Conservation (phyloP, 2,888 invertebrate species). For the Drosophila limbata region DNA sequence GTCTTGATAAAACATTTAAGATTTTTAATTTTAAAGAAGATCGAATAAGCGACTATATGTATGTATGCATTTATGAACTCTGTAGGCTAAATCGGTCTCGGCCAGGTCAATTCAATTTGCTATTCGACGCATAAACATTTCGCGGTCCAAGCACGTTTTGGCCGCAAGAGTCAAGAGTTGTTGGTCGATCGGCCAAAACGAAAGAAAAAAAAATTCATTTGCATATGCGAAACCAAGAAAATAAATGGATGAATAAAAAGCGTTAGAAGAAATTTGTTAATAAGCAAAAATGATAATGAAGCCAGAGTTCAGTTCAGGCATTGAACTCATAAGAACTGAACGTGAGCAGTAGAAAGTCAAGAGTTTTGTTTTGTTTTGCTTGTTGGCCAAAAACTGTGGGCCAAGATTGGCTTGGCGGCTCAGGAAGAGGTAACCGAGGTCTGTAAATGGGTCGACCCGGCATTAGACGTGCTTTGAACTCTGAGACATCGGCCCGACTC, state of each 20-base stretch:
- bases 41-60: background rate
- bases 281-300: slow-evolving; percentile 55
- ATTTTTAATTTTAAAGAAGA: background rate
- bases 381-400: slow-evolving; percentile 20
- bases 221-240: slow-evolving; percentile 34
- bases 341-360: slow-evolving; percentile 48
- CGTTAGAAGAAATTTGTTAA: slow-evolving; percentile 25
- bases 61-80: background rate
- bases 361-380: background rate
- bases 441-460: slow-evolving; percentile 54
- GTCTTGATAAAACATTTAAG: background rate
- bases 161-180: slow-evolving; percentile 15
- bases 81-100: background rate
- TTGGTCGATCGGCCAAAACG: slow-evolving; percentile 17
- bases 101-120: slow-evolving; percentile 31
- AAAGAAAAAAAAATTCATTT: slow-evolving; percentile 37
- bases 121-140: slow-evolving; percentile 24
- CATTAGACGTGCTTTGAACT: slow-evolving; percentile 70
- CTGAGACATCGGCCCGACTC: slow-evolving; percentile 16
- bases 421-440: slow-evolving; percentile 11
- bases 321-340: slow-evolving; percentile 51
- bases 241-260: slow-evolving; percentile 15
- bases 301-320: slow-evolving; percentile 60
- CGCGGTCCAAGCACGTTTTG: slow-evolving; percentile 20
- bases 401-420: background rate